Evolutionary conservation across 2,888 invertebrate genomes (phyloP).

Genomic region (Pollenia amentaria): DNA sequence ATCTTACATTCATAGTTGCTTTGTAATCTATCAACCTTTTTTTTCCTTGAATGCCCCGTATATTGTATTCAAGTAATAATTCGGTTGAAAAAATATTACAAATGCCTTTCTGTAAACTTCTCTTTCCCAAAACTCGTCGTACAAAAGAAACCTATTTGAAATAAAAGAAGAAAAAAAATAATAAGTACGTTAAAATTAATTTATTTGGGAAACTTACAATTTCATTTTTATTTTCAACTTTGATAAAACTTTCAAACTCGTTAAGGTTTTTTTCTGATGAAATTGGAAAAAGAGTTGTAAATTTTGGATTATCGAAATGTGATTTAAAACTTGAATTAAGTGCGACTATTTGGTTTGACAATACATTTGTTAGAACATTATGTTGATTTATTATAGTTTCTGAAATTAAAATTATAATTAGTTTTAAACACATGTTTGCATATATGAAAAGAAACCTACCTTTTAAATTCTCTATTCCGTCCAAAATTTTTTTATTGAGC

Average conservation of each 20-base stretch:
- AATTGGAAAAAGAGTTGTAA: neutral
- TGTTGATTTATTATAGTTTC: neutral
- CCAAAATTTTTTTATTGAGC: neutral
- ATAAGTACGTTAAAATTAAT: neutral
- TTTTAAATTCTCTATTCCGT: neutral
- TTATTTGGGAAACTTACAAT: neutral
- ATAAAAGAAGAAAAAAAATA: constrained; percentile 1
- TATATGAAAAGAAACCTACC: no score
- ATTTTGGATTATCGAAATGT: neutral
- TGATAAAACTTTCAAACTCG: neutral
- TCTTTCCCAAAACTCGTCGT: neutral
- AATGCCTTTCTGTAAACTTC: neutral
- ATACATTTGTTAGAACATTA: neutral
- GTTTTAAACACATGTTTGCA: no score
- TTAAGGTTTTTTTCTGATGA: neutral
- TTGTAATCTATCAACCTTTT: neutral
- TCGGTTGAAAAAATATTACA: neutral
- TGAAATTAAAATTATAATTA: neutral
- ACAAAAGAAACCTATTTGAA: neutral
- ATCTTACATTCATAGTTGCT: neutral
- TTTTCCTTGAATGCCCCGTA: neutral
- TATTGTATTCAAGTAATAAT: neutral
- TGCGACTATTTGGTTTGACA: neutral
- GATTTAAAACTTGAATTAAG: neutral
- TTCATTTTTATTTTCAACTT: neutral